These are phyloP conservation scores for Potamarius usumacintae DNA, from an alignment of 2,113 vertebrate species.

Conservation along the genomic window DNA sequence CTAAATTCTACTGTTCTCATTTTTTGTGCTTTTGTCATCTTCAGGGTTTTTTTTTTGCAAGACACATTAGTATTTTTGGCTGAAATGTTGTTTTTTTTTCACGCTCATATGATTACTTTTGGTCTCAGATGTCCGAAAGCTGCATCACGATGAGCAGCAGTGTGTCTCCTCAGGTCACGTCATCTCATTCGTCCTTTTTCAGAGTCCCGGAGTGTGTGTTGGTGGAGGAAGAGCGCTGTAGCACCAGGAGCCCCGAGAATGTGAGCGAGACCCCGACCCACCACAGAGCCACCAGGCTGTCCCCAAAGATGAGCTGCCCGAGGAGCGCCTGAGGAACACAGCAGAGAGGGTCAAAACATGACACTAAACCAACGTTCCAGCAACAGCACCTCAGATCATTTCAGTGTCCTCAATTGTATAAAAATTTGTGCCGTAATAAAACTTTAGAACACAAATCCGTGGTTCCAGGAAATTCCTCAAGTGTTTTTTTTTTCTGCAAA, in stretches of 20 bases:
- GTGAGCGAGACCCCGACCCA: conserved; percentile 87
- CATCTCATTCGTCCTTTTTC: conserved; percentile 62
- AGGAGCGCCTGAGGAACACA: conserved; percentile 78
- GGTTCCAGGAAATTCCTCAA: neutral
- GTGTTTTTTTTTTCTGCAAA: neutral
- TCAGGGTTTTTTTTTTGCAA: neutral
- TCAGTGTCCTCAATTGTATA: neutral
- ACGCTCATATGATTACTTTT: neutral
- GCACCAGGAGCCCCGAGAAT: conserved; percentile 83
- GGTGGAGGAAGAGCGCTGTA: conserved; percentile 75
- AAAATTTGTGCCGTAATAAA: neutral
- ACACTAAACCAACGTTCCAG: neutral
- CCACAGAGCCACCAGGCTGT: conserved; percentile 83
- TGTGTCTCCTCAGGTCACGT: too few relatives aligned
- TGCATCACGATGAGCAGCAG: neutral
- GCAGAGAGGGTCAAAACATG: neutral
- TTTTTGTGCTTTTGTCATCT: neutral
- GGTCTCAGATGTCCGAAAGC: neutral
- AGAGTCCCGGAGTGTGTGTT: conserved; percentile 42
- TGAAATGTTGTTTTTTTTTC: neutral
- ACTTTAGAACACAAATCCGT: neutral
- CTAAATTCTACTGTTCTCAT: neutral
- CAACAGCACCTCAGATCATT: neutral
- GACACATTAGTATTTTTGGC: neutral
- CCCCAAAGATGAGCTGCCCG: conserved; percentile 84